Conservation (phyloP, 2,113 vertebrate genomes). For the Drymodes brunneopygia region DNA sequence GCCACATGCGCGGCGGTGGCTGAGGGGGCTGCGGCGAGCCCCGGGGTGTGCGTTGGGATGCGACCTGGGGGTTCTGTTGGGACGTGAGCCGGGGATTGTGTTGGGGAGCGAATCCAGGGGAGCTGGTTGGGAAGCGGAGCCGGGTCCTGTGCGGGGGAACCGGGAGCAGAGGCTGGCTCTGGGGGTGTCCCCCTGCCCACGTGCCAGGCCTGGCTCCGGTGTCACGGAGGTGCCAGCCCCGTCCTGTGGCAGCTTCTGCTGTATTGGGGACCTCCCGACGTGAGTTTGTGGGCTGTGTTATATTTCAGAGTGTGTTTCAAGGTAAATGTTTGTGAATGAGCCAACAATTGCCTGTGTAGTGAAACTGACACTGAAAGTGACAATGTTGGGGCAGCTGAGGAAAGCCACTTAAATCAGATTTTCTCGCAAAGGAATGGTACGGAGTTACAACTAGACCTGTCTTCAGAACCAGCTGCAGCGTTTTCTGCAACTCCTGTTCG, state of each 20-base stretch:
- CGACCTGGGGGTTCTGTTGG: too few relatives aligned
- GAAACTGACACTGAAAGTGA: not conserved
- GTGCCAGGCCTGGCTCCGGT: not conserved
- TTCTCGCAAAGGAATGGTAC: accelerated
- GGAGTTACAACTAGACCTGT: accelerated
- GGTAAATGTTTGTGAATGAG: not conserved
- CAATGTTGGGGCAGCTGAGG: too few relatives aligned
- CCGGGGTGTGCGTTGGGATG: not conserved
- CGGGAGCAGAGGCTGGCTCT: accelerated
- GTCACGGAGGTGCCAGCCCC: accelerated
- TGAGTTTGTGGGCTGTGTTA: accelerated
- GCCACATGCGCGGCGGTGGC: not conserved
- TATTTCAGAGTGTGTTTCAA: not conserved
- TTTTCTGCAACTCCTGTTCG: accelerated
- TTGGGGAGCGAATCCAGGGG: too few relatives aligned
- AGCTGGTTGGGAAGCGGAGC: too few relatives aligned
- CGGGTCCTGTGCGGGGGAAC: accelerated
- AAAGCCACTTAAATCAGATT: accelerated
- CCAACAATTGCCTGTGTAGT: accelerated
- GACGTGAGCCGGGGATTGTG: accelerated
- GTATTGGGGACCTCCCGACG: accelerated
- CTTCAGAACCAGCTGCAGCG: not conserved
- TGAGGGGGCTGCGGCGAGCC: not conserved
- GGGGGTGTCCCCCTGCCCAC: not conserved
- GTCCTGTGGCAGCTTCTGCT: not conserved